Conservation (phyloP, 2,888 invertebrate species). For the Masnerella sp. region DNA sequence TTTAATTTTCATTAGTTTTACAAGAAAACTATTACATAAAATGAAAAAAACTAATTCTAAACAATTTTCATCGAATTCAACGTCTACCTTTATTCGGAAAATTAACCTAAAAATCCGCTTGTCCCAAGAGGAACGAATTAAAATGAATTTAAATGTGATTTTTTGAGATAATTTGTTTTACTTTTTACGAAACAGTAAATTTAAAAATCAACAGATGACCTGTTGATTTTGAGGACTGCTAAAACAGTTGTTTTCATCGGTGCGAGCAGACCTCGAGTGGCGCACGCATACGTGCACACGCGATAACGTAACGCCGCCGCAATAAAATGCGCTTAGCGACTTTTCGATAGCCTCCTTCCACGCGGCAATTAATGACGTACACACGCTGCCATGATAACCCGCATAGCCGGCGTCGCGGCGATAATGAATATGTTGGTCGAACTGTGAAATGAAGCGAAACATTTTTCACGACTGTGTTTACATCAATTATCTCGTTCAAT, state of each 20-base stretch:
- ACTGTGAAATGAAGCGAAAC: constrained; percentile 14
- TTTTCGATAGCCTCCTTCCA: constrained; percentile 58
- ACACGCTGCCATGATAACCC: constrained; percentile 45
- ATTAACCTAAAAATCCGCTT: too few relatives aligned
- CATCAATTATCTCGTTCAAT: constrained; percentile 2
- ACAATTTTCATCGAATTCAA: too few relatives aligned
- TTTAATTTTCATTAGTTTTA: too few relatives aligned
- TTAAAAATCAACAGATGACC: constrained; percentile 2
- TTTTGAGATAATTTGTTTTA: not conserved
- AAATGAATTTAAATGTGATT: too few relatives aligned
- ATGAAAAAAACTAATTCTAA: too few relatives aligned
- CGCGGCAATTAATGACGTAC: constrained; percentile 51
- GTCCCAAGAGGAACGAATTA: too few relatives aligned
- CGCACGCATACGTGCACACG: constrained; percentile 9
- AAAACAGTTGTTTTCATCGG: constrained; percentile 21
- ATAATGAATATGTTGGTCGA: constrained; percentile 53
- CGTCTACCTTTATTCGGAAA: too few relatives aligned
- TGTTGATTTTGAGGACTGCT: constrained; percentile 6
- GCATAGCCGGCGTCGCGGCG: constrained; percentile 48
- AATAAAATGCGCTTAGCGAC: constrained; percentile 51
- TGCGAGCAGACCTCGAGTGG: constrained; percentile 2
- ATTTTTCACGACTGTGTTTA: constrained; percentile 26
- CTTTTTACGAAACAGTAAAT: not conserved
- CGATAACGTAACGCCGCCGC: constrained; percentile 41
- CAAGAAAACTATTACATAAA: too few relatives aligned